Evolutionary conservation across 64 coral and sea anemone genomes (phyloP).

Genomic region (Exaiptasia diaphana): DNA sequence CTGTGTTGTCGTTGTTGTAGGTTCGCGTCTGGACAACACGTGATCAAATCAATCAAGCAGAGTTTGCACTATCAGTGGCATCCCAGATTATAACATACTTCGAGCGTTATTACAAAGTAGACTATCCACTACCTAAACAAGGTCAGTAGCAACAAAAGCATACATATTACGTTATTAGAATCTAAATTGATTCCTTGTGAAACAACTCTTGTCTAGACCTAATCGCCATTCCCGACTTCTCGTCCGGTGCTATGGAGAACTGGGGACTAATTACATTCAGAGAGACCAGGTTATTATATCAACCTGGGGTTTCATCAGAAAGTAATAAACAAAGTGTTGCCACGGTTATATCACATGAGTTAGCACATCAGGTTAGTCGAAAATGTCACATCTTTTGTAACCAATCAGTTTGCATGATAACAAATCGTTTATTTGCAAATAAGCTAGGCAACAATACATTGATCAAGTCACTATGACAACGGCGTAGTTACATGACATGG

Average conservation of each 20-base stretch:
- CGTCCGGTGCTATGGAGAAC: slow-evolving; percentile 96
- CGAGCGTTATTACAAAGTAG: slow-evolving; percentile 73
- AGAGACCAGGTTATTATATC: slow-evolving; percentile 74
- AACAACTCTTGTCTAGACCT: slow-evolving; percentile 36
- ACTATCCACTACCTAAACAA: slow-evolving; percentile 81
- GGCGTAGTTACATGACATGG: too few species aligned
- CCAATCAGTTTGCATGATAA: too few species aligned
- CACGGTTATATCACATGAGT: slow-evolving; percentile 74
- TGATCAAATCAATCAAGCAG: slow-evolving; percentile 59
- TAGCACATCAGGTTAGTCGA: slow-evolving; percentile 79
- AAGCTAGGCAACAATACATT: too few species aligned
- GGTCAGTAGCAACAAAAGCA: slow-evolving; percentile 18
- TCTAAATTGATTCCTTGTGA: background rate
- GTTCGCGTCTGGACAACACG: slow-evolving; percentile 75
- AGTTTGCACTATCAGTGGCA: slow-evolving; percentile 60
- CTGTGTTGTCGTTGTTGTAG: background rate
- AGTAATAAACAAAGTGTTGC: slow-evolving; percentile 68
- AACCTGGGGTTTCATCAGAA: slow-evolving; percentile 69
- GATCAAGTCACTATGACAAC: too few species aligned
- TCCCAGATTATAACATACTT: slow-evolving; percentile 57
- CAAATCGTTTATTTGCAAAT: too few species aligned
- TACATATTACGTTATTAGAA: background rate
- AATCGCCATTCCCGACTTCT: slow-evolving; percentile 97
- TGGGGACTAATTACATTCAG: slow-evolving; percentile 89
- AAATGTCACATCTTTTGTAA: background rate